Evolutionary conservation across 1,140 invertebrate genomes (phyloP).

Genomic region (Anastrepha obliqua): DNA sequence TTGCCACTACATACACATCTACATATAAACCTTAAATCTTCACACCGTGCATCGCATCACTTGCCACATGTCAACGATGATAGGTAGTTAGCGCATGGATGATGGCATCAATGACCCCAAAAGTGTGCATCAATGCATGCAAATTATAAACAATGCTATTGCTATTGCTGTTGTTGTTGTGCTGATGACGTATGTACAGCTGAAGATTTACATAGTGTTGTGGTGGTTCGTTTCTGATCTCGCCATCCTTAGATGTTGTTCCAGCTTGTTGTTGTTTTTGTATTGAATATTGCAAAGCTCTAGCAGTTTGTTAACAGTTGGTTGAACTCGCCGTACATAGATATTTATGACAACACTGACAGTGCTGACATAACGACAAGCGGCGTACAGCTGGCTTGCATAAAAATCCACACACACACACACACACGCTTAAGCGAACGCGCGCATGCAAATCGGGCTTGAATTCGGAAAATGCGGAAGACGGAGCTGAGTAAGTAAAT

Average conservation of each 20-base stretch:
- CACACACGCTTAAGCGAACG: background rate
- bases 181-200: background rate
- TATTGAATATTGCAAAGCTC: conserved; percentile 10
- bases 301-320: conserved; percentile 16
- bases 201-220: background rate
- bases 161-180: conserved; percentile 8
- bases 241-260: background rate
- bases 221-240: conserved; percentile 5
- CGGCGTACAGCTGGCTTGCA: background rate
- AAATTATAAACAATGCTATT: conserved; percentile 42
- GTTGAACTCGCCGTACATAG: background rate
- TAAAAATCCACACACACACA: background rate
- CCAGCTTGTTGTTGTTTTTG: background rate
- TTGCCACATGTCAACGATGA: background rate
- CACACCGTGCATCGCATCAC: background rate
- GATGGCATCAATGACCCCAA: conserved; percentile 45
- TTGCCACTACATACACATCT: background rate
- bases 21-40: background rate
- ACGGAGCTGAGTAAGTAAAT: conserved; percentile 15
- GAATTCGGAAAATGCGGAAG: conserved; percentile 40
- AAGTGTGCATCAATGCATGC: conserved; percentile 26
- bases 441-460: background rate
- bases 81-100: background rate
- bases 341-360: conserved; percentile 41
- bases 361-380: conserved; percentile 12